Conservation (phyloP, 1,140 invertebrate genomes). For the Neuroterus valhalla region DNA sequence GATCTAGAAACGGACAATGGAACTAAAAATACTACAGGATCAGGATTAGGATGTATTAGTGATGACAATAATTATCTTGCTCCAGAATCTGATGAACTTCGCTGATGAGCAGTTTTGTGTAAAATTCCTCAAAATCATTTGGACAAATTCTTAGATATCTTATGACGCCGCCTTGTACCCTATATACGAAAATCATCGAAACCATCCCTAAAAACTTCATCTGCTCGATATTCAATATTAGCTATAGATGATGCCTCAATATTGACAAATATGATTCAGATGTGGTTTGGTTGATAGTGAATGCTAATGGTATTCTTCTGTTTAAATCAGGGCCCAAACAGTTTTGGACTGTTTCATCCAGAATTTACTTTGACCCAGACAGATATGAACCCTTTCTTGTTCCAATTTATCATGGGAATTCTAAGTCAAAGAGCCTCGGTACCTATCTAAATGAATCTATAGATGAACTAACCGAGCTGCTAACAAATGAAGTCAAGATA, state of each 20-base stretch:
- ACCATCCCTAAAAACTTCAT: conserved; percentile 39
- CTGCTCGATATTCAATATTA: conserved; percentile 29
- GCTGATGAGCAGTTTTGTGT: neutral
- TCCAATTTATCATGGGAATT: conserved; percentile 36
- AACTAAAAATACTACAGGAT: neutral
- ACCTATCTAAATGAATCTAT: conserved; percentile 38
- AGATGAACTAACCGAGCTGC: conserved; percentile 36
- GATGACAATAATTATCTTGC: neutral
- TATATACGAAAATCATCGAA: conserved; percentile 29
- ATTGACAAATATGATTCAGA: conserved; percentile 33
- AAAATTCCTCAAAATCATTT: conserved; percentile 13
- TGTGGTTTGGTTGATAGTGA: conserved; percentile 40
- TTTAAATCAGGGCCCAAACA: conserved; percentile 44
- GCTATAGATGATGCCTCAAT: conserved; percentile 37
- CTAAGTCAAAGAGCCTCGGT: conserved; percentile 37
- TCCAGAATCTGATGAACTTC: conserved; percentile 2
- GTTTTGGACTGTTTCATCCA: conserved; percentile 48
- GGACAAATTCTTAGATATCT: conserved; percentile 32
- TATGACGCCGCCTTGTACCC: conserved; percentile 30
- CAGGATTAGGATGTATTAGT: neutral
- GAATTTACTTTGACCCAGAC: conserved; percentile 39
- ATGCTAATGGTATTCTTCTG: conserved; percentile 46
- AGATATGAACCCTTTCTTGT: conserved; percentile 44
- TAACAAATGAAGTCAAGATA: conserved; percentile 18
- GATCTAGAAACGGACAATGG: neutral